These are phyloP conservation scores for Acholoe squamosa DNA, from an alignment of 2,888 invertebrate species.

Conservation along the genomic window DNA sequence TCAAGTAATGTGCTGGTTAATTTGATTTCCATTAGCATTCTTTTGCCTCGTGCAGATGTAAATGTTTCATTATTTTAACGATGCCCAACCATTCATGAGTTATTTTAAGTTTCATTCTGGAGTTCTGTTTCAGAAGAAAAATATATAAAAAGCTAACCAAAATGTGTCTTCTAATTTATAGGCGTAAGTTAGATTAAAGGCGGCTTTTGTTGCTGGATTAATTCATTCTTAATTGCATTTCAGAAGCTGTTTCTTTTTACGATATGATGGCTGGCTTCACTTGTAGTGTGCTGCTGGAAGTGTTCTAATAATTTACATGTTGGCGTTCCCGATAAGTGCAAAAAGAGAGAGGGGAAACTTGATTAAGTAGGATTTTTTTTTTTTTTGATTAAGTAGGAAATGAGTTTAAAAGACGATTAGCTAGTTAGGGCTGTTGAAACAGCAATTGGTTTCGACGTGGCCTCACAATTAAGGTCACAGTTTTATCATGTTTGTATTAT, in stretches of 20 bases:
- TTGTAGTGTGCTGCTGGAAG: background rate
- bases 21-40: background rate
- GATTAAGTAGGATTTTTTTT: too few relatives aligned
- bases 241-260: background rate
- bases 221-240: background rate
- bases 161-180: background rate
- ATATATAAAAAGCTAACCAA: background rate
- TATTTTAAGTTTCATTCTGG: too few relatives aligned
- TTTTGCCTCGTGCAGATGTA: background rate
- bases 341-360: too few relatives aligned
- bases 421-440: too few relatives aligned
- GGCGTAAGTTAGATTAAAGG: background rate
- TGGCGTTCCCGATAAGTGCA: too few relatives aligned
- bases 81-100: too few relatives aligned
- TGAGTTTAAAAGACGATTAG: too few relatives aligned
- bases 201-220: background rate
- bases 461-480: too few relatives aligned
- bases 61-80: background rate
- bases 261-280: background rate
- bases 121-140: background rate
- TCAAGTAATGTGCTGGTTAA: conserved; percentile 18
- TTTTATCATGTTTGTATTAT: too few relatives aligned
- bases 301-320: too few relatives aligned
- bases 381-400: too few relatives aligned
- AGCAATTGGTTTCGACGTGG: too few relatives aligned